These are phyloP conservation scores for Pseudomugil tenellus DNA, from an alignment of 2,797 vertebrate genomes.

Conservation along the genomic window DNA sequence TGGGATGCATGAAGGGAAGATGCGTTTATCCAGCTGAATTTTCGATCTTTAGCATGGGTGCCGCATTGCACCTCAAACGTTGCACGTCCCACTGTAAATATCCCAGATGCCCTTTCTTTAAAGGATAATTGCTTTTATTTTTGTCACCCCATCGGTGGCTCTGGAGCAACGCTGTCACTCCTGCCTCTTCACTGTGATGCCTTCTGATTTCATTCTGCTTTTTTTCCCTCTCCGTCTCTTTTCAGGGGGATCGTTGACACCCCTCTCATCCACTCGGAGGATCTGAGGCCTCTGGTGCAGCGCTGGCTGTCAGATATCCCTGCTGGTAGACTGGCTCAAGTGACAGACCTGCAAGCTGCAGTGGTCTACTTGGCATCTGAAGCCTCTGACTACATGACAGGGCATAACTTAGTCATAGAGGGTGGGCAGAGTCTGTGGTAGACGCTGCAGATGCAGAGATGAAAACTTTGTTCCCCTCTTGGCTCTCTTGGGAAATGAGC, in stretches of 20 bases:
- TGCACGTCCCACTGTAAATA: constrained; percentile 64
- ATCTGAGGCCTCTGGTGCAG: constrained; percentile 85
- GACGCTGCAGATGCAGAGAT: constrained; percentile 63
- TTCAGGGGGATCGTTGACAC: constrained; percentile 90
- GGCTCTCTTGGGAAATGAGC: constrained; percentile 31
- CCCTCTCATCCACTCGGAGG: constrained; percentile 86
- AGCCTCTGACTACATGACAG: constrained; percentile 89
- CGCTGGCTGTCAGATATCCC: constrained; percentile 88
- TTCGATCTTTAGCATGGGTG: constrained; percentile 27
- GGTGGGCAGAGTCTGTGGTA: constrained; percentile 90
- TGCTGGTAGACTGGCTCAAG: constrained; percentile 87
- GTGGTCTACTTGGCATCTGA: constrained; percentile 90
- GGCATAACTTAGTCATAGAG: constrained; percentile 93
- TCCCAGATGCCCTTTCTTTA: constrained; percentile 66
- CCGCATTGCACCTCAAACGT: constrained; percentile 23
- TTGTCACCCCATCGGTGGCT: constrained; percentile 78
- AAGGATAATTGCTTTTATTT: constrained; percentile 84
- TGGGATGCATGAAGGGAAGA: constrained; percentile 73
- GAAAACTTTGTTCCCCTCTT: constrained; percentile 41
- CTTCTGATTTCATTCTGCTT: constrained; percentile 74
- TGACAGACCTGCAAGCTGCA: constrained; percentile 89
- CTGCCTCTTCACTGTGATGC: constrained; percentile 77
- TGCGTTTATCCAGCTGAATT: constrained; percentile 32
- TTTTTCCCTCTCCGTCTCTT: constrained; percentile 61
- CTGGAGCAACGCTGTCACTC: constrained; percentile 81